A percentile compares a stretch with the other conserved stretches of the same genome.
Evolutionary conservation across 2,113 vertebrate species (phyloP).

Genomic region (Bungarus multicinctus): DNA sequence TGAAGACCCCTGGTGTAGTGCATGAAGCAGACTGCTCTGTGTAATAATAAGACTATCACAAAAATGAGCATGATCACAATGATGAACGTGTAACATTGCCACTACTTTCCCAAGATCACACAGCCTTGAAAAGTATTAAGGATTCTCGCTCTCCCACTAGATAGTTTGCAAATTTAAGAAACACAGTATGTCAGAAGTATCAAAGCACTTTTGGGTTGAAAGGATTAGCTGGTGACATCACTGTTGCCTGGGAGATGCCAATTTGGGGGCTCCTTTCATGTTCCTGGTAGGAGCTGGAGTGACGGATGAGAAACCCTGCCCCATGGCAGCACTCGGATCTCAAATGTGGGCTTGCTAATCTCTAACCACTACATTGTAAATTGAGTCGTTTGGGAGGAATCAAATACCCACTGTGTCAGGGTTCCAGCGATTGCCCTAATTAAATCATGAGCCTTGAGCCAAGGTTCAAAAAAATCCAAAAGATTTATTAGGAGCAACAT

Average conservation of each 20-base stretch:
- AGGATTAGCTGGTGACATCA: not conserved
- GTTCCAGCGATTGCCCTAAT: too few species aligned
- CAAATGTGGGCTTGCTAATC: not conserved
- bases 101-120: not conserved
- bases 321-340: not conserved
- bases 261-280: not conserved
- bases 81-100: not conserved
- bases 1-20: too few species aligned
- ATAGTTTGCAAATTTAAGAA: not conserved
- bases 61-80: not conserved
- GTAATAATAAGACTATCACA: not conserved
- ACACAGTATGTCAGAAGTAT: not conserved
- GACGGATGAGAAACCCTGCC: not conserved
- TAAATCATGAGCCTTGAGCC: too few species aligned
- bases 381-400: not conserved
- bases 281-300: not conserved
- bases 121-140: not conserved
- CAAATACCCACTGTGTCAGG: not conserved
- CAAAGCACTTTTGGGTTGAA: not conserved
- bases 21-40: not conserved
- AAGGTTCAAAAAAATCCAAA: too few species aligned
- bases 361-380: not conserved
- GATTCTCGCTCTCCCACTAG: not conserved
- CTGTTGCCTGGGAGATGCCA: not conserved
- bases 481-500: too few species aligned